Percentiles rank a stretch among this genome's conserved stretches.
phyloP scores from a whole-genome alignment of 2,888 invertebrate genomes.

The Ophioninae sp. region DNA sequence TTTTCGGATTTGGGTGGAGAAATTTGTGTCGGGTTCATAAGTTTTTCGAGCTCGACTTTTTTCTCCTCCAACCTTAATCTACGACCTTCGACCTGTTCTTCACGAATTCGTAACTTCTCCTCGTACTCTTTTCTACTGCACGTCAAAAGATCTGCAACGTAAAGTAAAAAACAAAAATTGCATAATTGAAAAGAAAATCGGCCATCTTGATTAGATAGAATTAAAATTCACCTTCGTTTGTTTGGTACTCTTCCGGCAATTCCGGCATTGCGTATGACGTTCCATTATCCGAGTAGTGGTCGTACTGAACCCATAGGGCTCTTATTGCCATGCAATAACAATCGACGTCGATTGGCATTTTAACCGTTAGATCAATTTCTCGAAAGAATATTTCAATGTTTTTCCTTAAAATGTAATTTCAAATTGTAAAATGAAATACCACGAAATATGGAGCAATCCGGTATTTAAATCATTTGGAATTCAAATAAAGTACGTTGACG shows the following conservation, averaged over 20 bases:
- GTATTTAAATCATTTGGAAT: neutral
- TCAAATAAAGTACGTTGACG: no score
- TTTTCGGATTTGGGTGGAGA: constrained; percentile 57
- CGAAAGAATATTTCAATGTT: constrained; percentile 83
- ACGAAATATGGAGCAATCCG: no score
- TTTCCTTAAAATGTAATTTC: constrained; percentile 76
- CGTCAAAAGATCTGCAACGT: constrained; percentile 81
- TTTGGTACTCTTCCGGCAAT: constrained; percentile 73
- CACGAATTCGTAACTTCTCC: constrained; percentile 79
- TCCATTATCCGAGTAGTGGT: constrained; percentile 83
- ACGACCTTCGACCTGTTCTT: constrained; percentile 81
- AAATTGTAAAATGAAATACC: neutral
- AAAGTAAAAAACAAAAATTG: neutral
- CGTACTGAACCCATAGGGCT: constrained; percentile 83
- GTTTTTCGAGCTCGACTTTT: constrained; percentile 78
- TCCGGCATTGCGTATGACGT: constrained; percentile 77
- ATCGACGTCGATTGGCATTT: constrained; percentile 83
- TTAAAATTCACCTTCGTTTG: constrained; percentile 60
- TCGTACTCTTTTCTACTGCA: constrained; percentile 82
- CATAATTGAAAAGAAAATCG: neutral
- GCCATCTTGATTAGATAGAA: neutral
- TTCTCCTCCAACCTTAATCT: constrained; percentile 81
- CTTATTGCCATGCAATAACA: constrained; percentile 83
- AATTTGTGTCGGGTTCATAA: constrained; percentile 79
- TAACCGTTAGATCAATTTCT: constrained; percentile 82